Base-by-base conservation (phyloP, 2,888 invertebrate species). In the Drosophila subquinaria region DNA sequence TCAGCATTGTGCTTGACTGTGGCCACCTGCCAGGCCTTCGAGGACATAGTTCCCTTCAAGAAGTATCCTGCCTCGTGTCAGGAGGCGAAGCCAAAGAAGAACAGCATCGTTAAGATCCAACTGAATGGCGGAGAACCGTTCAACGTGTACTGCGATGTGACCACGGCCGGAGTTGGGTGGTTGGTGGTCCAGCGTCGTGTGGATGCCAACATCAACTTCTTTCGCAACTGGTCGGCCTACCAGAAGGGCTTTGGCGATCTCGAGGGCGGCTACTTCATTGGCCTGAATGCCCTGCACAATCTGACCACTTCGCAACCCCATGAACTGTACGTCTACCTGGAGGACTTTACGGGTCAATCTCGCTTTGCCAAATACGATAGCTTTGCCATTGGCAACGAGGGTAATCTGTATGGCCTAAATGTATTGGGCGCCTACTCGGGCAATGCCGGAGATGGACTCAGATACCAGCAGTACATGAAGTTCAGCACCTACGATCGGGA, bases 241-340 rank as follows among this genome's bases (percentile, higher is more conserved):
- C 95, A 95, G 77, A 89, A 93, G 51, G 96, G 96, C 6, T 96
- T 96, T 82, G 96, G 96, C 0, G 95, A 95, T 82, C 91, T 95
- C 17, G 94, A 94, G 0, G 94, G 94, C 0, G 95, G 96, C 87
- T 96, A 95, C 89, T 96, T 95, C 95, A 92, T 96, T n/a, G 96
- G 96, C 1, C 89, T 95, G 72, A 95, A 96, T 69, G 94, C 95
- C 73, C 92, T 96, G 4, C 93, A 95, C 88, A 94, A 92, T 0
- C 53, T 91, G n/a, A 91, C 90, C 5, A 51, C 76, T 1, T 79
- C 84, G 1, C 90, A 94, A 17, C 55, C 59, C 0, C 93, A 94
- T 53, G 94, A 95, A 82, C 88, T 96, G 66, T 92, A 95, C 52
- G 93, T 96, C 4, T 94, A 95, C 73, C 88, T 96, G 84, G 94